Evolutionary conservation across 2,113 vertebrate species (phyloP), one percentile per base, ranked within the genome.

Genomic region (Ramphastos sulfuratus): DNA sequence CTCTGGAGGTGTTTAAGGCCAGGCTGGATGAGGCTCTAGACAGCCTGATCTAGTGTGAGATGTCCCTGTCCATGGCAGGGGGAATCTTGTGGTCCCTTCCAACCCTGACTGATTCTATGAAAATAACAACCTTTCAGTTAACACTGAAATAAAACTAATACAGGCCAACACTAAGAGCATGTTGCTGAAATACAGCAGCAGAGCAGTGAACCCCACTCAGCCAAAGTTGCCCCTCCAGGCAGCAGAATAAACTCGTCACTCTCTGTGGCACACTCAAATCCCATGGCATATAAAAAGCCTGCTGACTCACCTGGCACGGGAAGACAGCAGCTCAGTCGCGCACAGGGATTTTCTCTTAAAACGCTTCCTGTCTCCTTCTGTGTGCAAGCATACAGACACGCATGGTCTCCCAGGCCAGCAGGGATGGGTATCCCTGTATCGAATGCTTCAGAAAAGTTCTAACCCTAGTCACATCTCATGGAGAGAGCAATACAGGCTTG

Each of bases 271-370:
- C 50, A 59, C 35, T 71, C 15, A 46, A 48, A 90, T 59, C 42
- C 78, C 46, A 1, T n/a, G 55, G 66, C 92, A 93, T 97, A 97
- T 94, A 95, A 97, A 97, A 97, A 97, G 93, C 82, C 82, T 9
- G 25, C 35, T 95, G 97, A 96, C 93, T 89, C 14, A 15, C 87
- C 78, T 61, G 92, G 96, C 92, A 97, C 55, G 75, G 55, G 63
- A 82, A 67, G 65, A 85, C 65, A 92, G 92, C 50, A 84, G 89
- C 90, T 94, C 85, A 61, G 83, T 76, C 81, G 61, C 0, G 2
- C 67, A 76, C 72, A 54, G 89, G 71, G 86, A 93, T 95, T 91
- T 89, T 73, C 72, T 92, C 88, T 78, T 84, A 78, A 82, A 94
- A 82, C 50, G 16, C 19, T 69, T 31, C 37, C 61, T 0, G 0